Base-by-base conservation (phyloP, 2,888 invertebrate genomes). In the Dynastes maya region DNA sequence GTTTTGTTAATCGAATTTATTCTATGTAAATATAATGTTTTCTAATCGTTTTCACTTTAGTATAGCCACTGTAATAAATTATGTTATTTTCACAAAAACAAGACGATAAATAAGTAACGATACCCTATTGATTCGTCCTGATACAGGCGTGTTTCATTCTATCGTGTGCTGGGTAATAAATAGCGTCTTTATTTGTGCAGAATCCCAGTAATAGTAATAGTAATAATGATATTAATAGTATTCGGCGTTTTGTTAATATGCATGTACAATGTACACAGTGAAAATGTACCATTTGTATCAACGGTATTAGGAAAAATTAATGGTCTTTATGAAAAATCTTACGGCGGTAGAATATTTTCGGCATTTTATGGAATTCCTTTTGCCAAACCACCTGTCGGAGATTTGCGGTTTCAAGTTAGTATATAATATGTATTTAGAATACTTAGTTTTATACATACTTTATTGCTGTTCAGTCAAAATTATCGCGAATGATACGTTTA, bases 291-390 rank as follows among this genome's bases (percentile, higher is more conserved):
- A 2, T 61, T 79, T 37, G 81, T 83, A 45, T 76, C 65, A 16
- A 80, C 82, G 16, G 68, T 79, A n/a, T 77, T 81, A 53, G 84
- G 83, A 49, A 80, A 80, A 78, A 74, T 84, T 49, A 78, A 75
- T 13, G 81, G 81, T 72, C 83, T 81, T 81, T 81, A 83, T 37
- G 82, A 81, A 74, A 83, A 84, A 8, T 76, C 76, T 63, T 79
- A 76, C 49, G 53, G 29, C 2, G 76, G 63, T n/a, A 76, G 49
- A 51, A 71, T 51, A 32, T 79, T 64, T 53, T 79, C 79, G 8
- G 55, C 70, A n/a, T 79, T 79, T 70, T 76, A 79, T 27, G 76
- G 79, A 32, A 76, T 79, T 40, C 76, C 79, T 16, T 79, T 67
- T 27, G 79, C 79, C 1, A 51, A 76, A 65, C 79, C 79, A 51